Evolutionary conservation across 1,140 invertebrate genomes (phyloP).

Genomic region (Penaeus chinensis): DNA sequence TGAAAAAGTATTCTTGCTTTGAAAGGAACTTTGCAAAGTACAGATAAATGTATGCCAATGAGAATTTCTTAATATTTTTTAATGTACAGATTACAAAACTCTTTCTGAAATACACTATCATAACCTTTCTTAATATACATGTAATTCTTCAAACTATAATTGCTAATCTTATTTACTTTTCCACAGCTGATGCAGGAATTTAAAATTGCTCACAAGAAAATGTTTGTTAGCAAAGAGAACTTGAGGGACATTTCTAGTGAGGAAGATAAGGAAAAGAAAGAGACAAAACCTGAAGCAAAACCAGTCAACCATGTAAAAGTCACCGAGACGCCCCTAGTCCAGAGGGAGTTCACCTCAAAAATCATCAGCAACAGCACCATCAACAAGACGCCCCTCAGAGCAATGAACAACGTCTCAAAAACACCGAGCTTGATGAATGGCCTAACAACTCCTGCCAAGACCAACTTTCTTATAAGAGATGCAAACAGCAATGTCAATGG

Average conservation of each 20-base stretch:
- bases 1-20: too few relatives aligned
- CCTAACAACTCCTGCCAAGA: not conserved
- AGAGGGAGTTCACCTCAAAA: conserved; percentile 30
- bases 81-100: too few relatives aligned
- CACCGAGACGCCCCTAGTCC: not conserved
- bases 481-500: conserved; percentile 6
- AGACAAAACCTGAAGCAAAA: not conserved
- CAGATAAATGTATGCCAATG: too few relatives aligned
- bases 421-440: not conserved
- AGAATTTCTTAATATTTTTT: too few relatives aligned
- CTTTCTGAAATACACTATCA: not conserved
- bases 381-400: not conserved
- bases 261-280: conserved; percentile 7
- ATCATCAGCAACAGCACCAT: conserved; percentile 32
- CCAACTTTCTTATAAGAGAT: not conserved
- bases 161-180: conserved; percentile 5
- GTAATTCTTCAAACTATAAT: not conserved
- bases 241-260: not conserved
- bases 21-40: too few relatives aligned
- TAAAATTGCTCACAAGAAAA: conserved; percentile 84
- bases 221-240: conserved; percentile 75
- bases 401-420: not conserved
- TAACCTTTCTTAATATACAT: not conserved
- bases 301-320: not conserved
- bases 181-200: conserved; percentile 86